These are phyloP conservation scores for Coecobrya sp. DNA, from an alignment of 2,888 invertebrate genomes.

Conservation along the genomic window DNA sequence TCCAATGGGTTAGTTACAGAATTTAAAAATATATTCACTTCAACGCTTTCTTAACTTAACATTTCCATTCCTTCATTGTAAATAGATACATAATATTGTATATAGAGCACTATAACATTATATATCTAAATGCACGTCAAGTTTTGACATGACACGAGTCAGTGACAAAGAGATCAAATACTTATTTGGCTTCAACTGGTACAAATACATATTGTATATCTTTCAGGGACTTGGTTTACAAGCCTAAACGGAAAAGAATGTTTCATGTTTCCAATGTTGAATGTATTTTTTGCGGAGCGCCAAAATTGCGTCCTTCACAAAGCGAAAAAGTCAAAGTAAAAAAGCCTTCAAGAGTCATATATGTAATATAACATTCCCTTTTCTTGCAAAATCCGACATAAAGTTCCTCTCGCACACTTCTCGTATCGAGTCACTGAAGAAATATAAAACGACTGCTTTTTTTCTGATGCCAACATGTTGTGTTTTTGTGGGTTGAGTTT, in stretches of 20 bases:
- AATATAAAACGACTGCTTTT: conserved; percentile 8
- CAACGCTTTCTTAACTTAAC: too few relatives aligned
- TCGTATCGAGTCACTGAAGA: neutral
- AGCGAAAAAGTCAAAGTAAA: conserved; percentile 45
- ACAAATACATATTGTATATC: neutral
- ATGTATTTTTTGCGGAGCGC: neutral
- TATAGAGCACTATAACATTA: neutral
- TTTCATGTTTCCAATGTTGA: neutral
- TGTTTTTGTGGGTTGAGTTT: neutral
- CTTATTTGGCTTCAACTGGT: neutral
- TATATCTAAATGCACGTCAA: neutral
- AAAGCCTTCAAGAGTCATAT: neutral
- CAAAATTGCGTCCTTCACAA: neutral
- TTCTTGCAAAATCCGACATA: conserved; percentile 36
- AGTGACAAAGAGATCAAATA: conserved; percentile 16
- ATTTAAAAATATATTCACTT: too few relatives aligned
- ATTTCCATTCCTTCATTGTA: neutral
- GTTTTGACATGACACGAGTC: conserved; percentile 12
- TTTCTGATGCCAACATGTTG: neutral
- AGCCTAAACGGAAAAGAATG: neutral
- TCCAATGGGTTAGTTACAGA: too few relatives aligned
- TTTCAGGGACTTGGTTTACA: neutral
- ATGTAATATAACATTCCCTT: neutral
- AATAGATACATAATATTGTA: neutral
- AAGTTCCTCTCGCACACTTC: neutral